Evolutionary conservation across 2,113 vertebrate genomes (phyloP), one percentile per base, ranked within the genome.

Genomic region (Takifugu flavidus): DNA sequence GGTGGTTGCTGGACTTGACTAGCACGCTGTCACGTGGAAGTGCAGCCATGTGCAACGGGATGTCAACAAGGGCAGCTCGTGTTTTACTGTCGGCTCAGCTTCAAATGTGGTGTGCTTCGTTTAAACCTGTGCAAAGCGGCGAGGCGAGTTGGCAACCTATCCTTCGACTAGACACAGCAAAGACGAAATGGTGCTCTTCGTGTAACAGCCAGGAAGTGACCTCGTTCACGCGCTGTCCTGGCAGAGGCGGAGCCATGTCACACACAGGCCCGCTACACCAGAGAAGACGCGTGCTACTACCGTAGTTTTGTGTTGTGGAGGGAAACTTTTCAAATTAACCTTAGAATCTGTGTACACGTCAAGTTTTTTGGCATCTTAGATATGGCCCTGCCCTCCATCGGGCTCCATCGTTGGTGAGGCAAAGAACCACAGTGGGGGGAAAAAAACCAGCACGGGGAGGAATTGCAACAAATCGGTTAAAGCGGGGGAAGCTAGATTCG

Each of bases 241-340:
- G 63, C 60, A 53, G 39, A 72, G 47, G 53, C 13, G 3, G 31
- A 62, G 54, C 45, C 2, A 31, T 34, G 47, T 53, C 67, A 78
- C 63, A 73, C 57, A 63, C 47, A 13, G 49, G 20, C 20, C 20
- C 20, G 20, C 20, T 29, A 80, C 73, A 74, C 43, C 70, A 53
- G 34, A 26, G 28, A 31, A 49, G 25, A 26, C 42, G 1, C 2
- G 20, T 15, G 42, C 25, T 82, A 78, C 54, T 43, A 66, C 28
- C 20, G 29, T 25, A 11, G 0, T 3, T 28, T 54, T 59, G 34
- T 39, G 34, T 7, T 44, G 45, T 65, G 45, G 13, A 49, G 27
- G 25, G 12, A 47, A 63, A 62, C 51, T 59, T 46, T 28, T 39
- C 28, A 62, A 50, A 39, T 47, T 25, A 10, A 4, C 28, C 43